Base-by-base conservation (phyloP, 1,140 invertebrate species). In the Magallana ariakensis region DNA sequence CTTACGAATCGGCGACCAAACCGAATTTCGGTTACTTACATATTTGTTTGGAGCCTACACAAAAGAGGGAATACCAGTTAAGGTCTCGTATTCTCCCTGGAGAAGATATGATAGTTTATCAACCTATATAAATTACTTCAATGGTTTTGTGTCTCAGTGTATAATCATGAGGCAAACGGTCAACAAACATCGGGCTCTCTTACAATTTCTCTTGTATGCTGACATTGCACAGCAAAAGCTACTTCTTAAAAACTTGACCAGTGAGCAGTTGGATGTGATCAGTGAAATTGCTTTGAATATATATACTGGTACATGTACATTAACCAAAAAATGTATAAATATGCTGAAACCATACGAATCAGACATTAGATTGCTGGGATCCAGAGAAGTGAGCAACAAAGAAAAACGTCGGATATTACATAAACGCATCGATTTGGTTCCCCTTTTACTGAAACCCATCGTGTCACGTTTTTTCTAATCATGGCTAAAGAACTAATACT, bases 61-160 rank as follows among this genome's bases (percentile, higher is more conserved):
- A 26, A 60, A 66, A 89, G 55, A 84, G 55, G 26, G 58, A 84
- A 15, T 84, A 87, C 22, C 84, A 82, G 56, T 81, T 89, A 85
- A 70, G 85, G 81, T 83, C 88, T n/a, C 13, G 15, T 16, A 87
- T 89, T 46, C 80, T 89, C 22, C 86, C 86, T 6, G 80, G 84
- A n/a, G 70, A 89, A 46, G 83, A 87, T 3, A 83, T 81, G 54
- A 83, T 85, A 19, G 66, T 87, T 11, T 89, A 85, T 58, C 16
- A 83, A 82, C 84, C 84, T 8, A 46, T 62, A 85, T 85, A 66
- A 88, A 82, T 80, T 56, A 9, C 6, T 22, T n/a, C 7, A 2
- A 57, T 9, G 55, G 0, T 15, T 81, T 46, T 11, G 7, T 53
- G 11, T 83, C 15, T 87, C 81, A 83, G 83, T 87, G 70, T 57